Evolutionary conservation across 2,888 invertebrate species (phyloP).

Genomic region (Heliconius hortense): DNA sequence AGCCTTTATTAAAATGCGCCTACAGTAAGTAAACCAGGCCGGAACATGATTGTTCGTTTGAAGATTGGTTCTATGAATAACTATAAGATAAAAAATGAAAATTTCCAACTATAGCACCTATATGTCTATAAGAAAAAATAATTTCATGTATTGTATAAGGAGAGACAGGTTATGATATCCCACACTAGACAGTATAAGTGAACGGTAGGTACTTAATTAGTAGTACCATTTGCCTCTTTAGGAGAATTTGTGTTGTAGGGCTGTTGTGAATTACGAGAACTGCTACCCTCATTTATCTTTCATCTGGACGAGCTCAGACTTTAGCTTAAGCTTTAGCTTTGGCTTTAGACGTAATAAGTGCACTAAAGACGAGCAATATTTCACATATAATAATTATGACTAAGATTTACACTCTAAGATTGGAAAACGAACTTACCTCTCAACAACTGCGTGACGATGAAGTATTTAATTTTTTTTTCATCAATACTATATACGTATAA

Average conservation of each 20-base stretch:
- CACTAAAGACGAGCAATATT: neutral
- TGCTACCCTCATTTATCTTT: slow-evolving; percentile 3
- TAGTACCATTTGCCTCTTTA: slow-evolving; percentile 11
- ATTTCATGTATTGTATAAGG: neutral
- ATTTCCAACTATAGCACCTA: slow-evolving; percentile 39
- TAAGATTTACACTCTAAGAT: too few species aligned
- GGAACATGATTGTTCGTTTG: slow-evolving; percentile 40
- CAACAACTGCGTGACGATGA: too few species aligned
- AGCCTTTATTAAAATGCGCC: slow-evolving; percentile 42
- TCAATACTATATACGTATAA: too few species aligned
- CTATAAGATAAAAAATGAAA: slow-evolving; percentile 19
- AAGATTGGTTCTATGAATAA: slow-evolving; percentile 36
- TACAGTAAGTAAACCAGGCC: slow-evolving; percentile 42
- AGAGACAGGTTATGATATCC: neutral
- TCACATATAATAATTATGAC: too few species aligned
- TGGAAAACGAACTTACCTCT: too few species aligned
- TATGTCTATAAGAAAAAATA: slow-evolving; percentile 45
- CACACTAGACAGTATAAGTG: slow-evolving; percentile 1
- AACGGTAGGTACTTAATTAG: slow-evolving; percentile 10
- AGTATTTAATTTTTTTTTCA: too few species aligned
- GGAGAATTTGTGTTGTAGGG: neutral
- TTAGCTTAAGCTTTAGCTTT: neutral
- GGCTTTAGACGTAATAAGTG: neutral
- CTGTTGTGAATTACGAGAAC: slow-evolving; percentile 4
- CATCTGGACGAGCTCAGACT: neutral